Evolutionary conservation across 2,888 invertebrate genomes (phyloP).

Genomic region (Suillia variegata): DNA sequence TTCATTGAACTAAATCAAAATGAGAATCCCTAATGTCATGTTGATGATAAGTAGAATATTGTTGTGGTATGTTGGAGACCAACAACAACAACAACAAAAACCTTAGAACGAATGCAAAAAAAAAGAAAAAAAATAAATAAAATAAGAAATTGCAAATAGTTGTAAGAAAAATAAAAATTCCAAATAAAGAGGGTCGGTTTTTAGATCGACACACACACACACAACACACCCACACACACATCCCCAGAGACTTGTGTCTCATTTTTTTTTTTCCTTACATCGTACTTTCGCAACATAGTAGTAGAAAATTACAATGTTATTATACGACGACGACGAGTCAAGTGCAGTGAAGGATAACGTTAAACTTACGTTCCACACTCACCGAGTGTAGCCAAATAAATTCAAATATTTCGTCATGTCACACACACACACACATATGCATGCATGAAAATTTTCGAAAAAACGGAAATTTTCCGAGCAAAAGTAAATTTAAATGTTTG

Average conservation of each 20-base stretch:
- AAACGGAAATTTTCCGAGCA: too few relatives aligned
- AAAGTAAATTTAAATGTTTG: neutral
- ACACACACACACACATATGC: neutral
- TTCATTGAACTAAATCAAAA: conserved; percentile 29
- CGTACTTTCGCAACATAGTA: neutral
- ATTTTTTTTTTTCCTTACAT: neutral
- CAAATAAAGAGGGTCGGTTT: neutral
- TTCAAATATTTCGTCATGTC: neutral
- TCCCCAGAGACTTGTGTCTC: too few relatives aligned
- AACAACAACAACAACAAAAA: neutral
- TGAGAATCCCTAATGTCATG: conserved; percentile 31
- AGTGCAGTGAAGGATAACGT: neutral
- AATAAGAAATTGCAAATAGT: neutral
- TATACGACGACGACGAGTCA: neutral
- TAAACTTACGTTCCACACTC: neutral
- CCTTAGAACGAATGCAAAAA: neutral
- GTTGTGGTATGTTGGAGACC: neutral
- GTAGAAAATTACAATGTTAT: neutral
- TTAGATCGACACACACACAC: too few relatives aligned
- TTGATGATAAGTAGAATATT: conserved; percentile 28
- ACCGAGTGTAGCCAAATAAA: too few relatives aligned
- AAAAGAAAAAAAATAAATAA: neutral
- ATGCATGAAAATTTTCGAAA: neutral
- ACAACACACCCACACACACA: too few relatives aligned
- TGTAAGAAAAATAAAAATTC: neutral